Evolutionary conservation across 2,113 vertebrate genomes (phyloP).

Genomic region (Symphodus melops): DNA sequence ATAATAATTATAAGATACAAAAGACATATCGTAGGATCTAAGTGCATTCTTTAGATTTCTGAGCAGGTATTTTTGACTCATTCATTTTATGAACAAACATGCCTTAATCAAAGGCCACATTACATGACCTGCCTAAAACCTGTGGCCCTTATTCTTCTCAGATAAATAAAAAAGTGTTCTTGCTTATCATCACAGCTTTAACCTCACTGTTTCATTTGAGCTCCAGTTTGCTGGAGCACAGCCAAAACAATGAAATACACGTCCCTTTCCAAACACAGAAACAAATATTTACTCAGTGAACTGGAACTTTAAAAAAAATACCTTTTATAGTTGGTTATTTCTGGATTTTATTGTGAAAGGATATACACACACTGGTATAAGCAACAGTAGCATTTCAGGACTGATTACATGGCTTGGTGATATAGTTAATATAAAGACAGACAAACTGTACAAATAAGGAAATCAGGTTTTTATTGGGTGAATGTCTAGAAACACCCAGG

Average conservation of each 20-base stretch:
- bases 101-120: not conserved
- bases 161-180: not conserved
- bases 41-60: too few species aligned
- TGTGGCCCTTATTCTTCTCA: too few species aligned
- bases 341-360: not conserved
- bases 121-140: not conserved
- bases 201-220: constrained; percentile 9
- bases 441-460: not conserved
- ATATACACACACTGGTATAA: not conserved
- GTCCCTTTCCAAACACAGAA: not conserved
- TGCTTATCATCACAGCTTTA: not conserved
- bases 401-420: not conserved
- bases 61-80: not conserved
- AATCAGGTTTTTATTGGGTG: not conserved
- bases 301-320: not conserved
- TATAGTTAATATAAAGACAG: not conserved
- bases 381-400: not conserved
- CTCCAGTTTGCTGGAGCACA: not conserved
- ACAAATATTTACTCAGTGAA: not conserved
- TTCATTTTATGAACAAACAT: not conserved
- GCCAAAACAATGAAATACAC: constrained; percentile 9
- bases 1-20: not conserved
- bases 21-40: not conserved
- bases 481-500: not conserved
- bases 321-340: not conserved